A percentile compares a stretch with the other conserved stretches of the same genome.
These are phyloP conservation scores for Drosophila teissieri DNA, from an alignment of 1,140 invertebrate species.

Conservation along the genomic window DNA sequence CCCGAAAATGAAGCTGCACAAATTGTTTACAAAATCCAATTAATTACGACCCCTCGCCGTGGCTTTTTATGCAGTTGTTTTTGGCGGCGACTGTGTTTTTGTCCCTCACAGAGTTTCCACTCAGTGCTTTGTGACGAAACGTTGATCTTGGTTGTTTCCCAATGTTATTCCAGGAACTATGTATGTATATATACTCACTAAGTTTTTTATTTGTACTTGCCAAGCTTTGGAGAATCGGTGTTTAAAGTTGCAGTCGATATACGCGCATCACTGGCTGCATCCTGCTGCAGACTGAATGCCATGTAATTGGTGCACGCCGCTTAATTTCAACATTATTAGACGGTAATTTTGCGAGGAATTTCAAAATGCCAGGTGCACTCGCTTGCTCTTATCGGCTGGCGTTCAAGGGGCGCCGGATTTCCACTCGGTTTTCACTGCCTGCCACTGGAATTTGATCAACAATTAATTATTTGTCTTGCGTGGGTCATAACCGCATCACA, in stretches of 20 bases:
- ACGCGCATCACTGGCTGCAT: no score
- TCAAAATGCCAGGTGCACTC: no score
- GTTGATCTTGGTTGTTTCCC: constrained; percentile 6
- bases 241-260: no score
- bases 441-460: constrained; percentile 1
- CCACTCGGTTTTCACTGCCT: not conserved
- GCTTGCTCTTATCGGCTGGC: no score
- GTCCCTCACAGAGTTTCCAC: constrained; percentile 36
- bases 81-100: constrained; percentile 6
- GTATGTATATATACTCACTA: no score
- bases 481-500: not conserved
- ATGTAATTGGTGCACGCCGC: constrained; percentile 1
- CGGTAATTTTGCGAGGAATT: no score
- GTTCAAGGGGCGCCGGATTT: no score
- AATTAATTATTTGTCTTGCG: constrained; percentile 10
- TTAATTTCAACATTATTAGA: not conserved
- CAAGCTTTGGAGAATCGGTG: no score
- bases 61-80: constrained; percentile 3
- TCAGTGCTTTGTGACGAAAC: constrained; percentile 31
- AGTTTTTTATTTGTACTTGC: no score
- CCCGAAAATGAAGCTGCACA: constrained; percentile 44
- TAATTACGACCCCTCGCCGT: constrained; percentile 40
- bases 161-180: no score
- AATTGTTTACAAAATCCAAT: constrained; percentile 56
- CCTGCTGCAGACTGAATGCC: not conserved